phyloP scores from a whole-genome alignment of 2,888 invertebrate species.

The Prosopocoilus inquinatus region DNA sequence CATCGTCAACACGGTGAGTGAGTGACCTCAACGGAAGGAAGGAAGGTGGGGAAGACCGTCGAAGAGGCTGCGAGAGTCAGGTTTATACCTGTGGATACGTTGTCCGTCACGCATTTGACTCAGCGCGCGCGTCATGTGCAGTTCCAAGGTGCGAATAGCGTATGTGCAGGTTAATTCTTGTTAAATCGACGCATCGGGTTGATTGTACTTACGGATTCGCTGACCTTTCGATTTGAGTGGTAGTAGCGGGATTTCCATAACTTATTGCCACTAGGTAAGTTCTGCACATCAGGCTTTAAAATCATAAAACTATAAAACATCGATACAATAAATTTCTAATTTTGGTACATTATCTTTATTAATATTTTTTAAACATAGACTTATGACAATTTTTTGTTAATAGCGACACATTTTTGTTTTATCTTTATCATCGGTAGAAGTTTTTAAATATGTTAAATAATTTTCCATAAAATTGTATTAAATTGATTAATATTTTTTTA shows the following conservation, averaged over 20 bases:
- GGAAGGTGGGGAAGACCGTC: slow-evolving; percentile 38
- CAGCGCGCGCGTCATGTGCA: not conserved
- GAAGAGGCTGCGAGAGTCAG: slow-evolving; percentile 21
- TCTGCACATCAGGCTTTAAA: too few relatives aligned
- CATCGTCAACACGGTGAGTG: slow-evolving; percentile 35
- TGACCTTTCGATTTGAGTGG: not conserved
- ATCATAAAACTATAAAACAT: too few relatives aligned
- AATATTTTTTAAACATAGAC: too few relatives aligned
- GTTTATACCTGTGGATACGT: slow-evolving; percentile 22
- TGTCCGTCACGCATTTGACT: not conserved
- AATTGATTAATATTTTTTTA: too few relatives aligned
- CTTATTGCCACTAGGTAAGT: too few relatives aligned
- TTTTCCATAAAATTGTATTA: too few relatives aligned
- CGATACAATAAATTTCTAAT: too few relatives aligned
- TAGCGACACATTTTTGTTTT: too few relatives aligned
- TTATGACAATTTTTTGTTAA: too few relatives aligned
- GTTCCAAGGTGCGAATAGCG: not conserved
- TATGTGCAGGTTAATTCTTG: not conserved
- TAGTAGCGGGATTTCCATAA: not conserved
- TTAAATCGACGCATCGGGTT: not conserved
- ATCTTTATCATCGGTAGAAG: too few relatives aligned
- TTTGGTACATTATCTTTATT: too few relatives aligned
- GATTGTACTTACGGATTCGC: slow-evolving; percentile 4
- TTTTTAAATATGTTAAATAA: too few relatives aligned
- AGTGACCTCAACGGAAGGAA: slow-evolving; percentile 46